phyloP scores from a whole-genome alignment of 2,888 invertebrate species.

The Eumerus sabulonum region DNA sequence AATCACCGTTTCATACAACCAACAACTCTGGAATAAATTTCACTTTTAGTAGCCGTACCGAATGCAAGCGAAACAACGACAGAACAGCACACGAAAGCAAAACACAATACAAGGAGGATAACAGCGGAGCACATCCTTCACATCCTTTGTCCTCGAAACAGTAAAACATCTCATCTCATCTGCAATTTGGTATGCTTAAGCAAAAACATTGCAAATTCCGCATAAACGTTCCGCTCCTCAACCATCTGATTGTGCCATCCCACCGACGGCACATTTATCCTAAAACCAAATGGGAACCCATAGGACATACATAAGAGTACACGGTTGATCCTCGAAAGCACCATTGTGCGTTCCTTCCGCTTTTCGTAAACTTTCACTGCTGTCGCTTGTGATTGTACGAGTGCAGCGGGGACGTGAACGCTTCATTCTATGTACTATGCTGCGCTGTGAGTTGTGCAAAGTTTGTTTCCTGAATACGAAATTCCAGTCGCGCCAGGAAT shows the following conservation, averaged over 20 bases:
- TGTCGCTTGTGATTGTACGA: slow-evolving; percentile 40
- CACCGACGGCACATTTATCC: background rate
- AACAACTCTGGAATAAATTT: slow-evolving; percentile 14
- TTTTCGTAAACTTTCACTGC: slow-evolving; percentile 62
- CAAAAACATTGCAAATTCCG: slow-evolving; percentile 66
- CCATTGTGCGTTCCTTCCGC: slow-evolving; percentile 61
- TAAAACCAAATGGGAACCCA: slow-evolving; percentile 24
- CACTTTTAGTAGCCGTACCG: slow-evolving; percentile 46
- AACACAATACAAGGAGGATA: too few relatives aligned
- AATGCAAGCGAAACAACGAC: slow-evolving; percentile 19
- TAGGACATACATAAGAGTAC: background rate
- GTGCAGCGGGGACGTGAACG: background rate
- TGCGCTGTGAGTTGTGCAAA: slow-evolving; percentile 52
- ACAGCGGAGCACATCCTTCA: slow-evolving; percentile 2
- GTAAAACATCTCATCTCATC: slow-evolving; percentile 43
- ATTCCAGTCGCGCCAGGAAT: slow-evolving; percentile 64
- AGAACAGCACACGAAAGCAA: background rate
- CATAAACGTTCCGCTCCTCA: slow-evolving; percentile 48
- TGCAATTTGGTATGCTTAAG: slow-evolving; percentile 67
- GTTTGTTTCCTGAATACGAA: slow-evolving; percentile 69
- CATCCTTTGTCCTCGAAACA: slow-evolving; percentile 13
- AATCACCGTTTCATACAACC: too few relatives aligned
- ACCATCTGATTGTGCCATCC: background rate
- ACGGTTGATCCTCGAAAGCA: slow-evolving; percentile 3
- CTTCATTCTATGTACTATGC: too few relatives aligned